A percentile compares a stretch with the other conserved stretches of the same genome.
Conservation (phyloP, 2,797 vertebrate genomes). For the Parauchenoglanis ngamensis region DNA sequence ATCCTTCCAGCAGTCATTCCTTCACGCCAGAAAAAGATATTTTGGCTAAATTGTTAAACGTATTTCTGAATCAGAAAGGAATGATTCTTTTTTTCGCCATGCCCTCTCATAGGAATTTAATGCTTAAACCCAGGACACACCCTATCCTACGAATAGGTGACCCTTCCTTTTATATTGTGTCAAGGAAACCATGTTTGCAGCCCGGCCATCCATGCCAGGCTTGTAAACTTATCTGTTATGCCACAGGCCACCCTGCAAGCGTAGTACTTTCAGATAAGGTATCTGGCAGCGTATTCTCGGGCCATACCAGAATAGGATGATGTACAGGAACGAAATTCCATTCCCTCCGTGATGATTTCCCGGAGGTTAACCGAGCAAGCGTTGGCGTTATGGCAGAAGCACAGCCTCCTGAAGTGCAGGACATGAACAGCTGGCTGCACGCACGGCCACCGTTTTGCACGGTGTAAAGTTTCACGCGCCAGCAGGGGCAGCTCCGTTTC, state of each 20-base stretch:
- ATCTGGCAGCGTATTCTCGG: conserved; percentile 51
- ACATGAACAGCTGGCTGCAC: conserved; percentile 61
- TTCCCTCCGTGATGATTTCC: conserved; percentile 47
- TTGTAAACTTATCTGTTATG: conserved; percentile 45
- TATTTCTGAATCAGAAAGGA: not conserved
- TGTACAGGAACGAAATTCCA: conserved; percentile 44
- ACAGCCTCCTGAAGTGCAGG: conserved; percentile 52
- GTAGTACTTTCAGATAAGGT: conserved; percentile 49
- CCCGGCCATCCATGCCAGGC: not conserved
- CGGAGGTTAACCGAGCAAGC: conserved; percentile 49
- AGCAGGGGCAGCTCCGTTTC: conserved; percentile 52
- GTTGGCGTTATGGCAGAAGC: conserved; percentile 35
- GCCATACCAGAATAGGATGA: conserved; percentile 51
- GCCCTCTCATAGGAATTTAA: not conserved
- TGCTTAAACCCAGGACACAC: conserved; percentile 1
- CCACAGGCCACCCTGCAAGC: conserved; percentile 23
- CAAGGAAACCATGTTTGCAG: conserved; percentile 35
- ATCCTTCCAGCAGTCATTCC: not conserved
- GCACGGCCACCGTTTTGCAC: conserved; percentile 26
- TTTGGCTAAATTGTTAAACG: not conserved
- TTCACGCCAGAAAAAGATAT: not conserved
- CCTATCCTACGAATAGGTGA: not conserved
- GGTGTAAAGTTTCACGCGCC: conserved; percentile 53
- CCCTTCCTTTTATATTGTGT: conserved; percentile 28
- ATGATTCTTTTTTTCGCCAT: not conserved